Percentiles rank a stretch among this genome's conserved stretches.
Conservation (phyloP, 2,797 vertebrate genomes). For the Schizopygopsis pylzovi region DNA sequence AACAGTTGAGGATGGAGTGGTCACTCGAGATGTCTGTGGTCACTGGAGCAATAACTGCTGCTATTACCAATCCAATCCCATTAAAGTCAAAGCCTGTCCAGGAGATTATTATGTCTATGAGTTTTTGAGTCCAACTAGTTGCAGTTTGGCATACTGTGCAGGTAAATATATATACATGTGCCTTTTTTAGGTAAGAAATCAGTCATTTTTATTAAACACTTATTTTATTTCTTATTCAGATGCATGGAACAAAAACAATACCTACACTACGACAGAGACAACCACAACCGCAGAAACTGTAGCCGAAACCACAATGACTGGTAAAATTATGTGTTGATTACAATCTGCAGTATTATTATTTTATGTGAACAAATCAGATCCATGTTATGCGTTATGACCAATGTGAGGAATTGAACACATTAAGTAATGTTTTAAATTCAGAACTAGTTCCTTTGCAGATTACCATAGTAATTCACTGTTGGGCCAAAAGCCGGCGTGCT, state of each 20-base stretch:
- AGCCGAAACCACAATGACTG: not conserved
- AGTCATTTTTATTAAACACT: too few relatives aligned
- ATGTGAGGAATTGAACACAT: too few relatives aligned
- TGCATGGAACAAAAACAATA: not conserved
- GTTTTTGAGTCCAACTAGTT: not conserved
- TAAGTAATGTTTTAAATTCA: too few relatives aligned
- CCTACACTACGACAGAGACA: not conserved
- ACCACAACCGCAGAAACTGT: not conserved
- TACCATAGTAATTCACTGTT: too few relatives aligned
- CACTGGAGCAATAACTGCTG: too few relatives aligned
- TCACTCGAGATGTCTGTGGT: too few relatives aligned
- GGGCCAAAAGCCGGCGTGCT: too few relatives aligned
- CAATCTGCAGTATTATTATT: too few relatives aligned
- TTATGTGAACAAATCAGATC: too few relatives aligned
- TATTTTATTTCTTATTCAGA: not conserved
- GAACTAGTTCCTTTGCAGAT: too few relatives aligned
- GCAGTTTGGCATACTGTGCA: not conserved
- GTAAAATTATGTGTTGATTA: not conserved
- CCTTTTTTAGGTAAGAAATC: not conserved
- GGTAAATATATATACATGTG: not conserved
- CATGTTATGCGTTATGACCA: too few relatives aligned
- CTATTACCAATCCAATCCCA: not conserved
- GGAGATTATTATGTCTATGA: conserved; percentile 20
- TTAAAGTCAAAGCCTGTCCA: conserved; percentile 24
- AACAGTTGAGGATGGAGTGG: too few relatives aligned